Evolutionary conservation across 1,140 invertebrate genomes (phyloP).

Genomic region (Zophobas atratus): DNA sequence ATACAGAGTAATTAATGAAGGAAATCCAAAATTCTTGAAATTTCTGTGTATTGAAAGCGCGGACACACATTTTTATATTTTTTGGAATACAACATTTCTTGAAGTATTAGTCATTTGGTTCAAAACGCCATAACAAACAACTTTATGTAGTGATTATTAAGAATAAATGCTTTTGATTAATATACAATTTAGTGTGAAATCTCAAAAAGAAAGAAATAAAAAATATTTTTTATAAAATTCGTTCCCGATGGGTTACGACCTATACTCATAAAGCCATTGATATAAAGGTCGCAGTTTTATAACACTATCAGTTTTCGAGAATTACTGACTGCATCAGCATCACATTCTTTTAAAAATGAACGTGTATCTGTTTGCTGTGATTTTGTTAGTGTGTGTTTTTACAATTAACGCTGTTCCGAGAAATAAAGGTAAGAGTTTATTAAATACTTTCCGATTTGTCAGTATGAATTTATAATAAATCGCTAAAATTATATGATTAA

Average conservation of each 20-base stretch:
- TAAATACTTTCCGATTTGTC: too few relatives aligned
- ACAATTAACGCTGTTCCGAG: neutral
- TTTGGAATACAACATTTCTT: too few relatives aligned
- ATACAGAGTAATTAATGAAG: too few relatives aligned
- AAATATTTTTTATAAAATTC: neutral
- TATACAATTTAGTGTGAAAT: neutral
- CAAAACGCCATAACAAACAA: too few relatives aligned
- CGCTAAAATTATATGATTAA: too few relatives aligned
- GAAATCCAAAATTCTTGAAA: too few relatives aligned
- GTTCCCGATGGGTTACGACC: constrained; percentile 6
- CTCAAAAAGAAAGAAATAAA: neutral
- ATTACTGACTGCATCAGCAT: constrained; percentile 16
- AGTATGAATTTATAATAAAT: too few relatives aligned
- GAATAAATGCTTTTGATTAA: neutral
- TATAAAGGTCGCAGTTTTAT: constrained; percentile 38
- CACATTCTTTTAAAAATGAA: constrained; percentile 7
- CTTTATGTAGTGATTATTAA: neutral
- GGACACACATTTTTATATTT: too few relatives aligned
- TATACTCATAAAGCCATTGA: constrained; percentile 20
- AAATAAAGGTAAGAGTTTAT: neutral
- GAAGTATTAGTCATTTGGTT: too few relatives aligned
- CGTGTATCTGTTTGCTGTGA: neutral
- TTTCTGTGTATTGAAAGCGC: too few relatives aligned
- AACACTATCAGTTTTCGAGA: constrained; percentile 26
- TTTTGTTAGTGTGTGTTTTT: neutral